A percentile compares a stretch with the other conserved stretches of the same genome.
Evolutionary conservation across 2,113 vertebrate genomes (phyloP).

Genomic region (Oncorhynchus tshawytscha): DNA sequence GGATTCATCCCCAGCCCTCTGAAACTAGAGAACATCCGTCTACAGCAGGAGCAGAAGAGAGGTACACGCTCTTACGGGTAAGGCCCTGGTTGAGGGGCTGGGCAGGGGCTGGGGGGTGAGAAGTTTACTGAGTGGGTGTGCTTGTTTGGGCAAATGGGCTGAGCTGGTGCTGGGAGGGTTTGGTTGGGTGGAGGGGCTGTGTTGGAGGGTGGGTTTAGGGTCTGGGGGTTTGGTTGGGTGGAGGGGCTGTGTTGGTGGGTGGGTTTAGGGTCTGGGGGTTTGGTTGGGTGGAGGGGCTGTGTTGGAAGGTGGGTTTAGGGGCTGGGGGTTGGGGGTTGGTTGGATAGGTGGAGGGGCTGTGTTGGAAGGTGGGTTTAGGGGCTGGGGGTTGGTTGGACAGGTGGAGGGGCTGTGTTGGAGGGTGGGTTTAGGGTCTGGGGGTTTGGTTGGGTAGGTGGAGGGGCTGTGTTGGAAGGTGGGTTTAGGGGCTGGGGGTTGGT

Average conservation of each 20-base stretch:
- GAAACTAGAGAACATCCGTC: conserved; percentile 90
- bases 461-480: conserved; percentile 2
- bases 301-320: not conserved
- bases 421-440: too few species aligned
- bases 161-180: conserved; percentile 14
- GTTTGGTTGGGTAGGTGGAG: conserved; percentile 11
- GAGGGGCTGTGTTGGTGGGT: conserved; percentile 6
- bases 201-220: too few species aligned
- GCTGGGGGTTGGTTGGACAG: conserved; percentile 2
- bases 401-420: too few species aligned
- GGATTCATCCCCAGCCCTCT: conserved; percentile 97
- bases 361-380: not conserved
- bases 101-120: not conserved
- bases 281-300: too few species aligned
- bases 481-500: conserved; percentile 3
- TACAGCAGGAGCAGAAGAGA: conserved; percentile 94
- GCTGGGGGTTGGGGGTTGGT: not conserved
- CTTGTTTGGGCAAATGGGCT: not conserved
- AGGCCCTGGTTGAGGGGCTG: conserved; percentile 38
- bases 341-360: conserved; percentile 2
- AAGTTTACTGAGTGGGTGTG: not conserved
- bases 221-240: not conserved
- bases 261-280: conserved; percentile 1
- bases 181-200: too few species aligned
- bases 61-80: conserved; percentile 90